These are phyloP conservation scores for Procambarus clarkii DNA, from an alignment of 1,140 invertebrate genomes.

Conservation along the genomic window DNA sequence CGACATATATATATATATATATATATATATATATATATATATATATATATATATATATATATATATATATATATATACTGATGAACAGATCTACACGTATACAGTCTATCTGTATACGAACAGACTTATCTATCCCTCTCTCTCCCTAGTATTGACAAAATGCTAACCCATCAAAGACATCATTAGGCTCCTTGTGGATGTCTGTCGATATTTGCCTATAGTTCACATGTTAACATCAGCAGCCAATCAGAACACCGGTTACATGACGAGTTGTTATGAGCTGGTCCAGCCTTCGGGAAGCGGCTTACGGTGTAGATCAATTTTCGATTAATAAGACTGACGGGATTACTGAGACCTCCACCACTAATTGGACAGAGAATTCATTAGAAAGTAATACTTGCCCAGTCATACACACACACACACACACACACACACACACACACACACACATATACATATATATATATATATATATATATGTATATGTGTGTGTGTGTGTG, in stretches of 20 bases:
- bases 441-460: not conserved
- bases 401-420: not conserved
- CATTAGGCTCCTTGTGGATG: not conserved
- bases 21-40: no score
- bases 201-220: not conserved
- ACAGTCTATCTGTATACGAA: no score
- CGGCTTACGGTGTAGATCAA: slow-evolving; percentile 2
- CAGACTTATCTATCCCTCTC: no score
- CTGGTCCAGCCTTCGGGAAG: not conserved
- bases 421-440: not conserved
- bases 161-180: not conserved
- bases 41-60: no score
- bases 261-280: slow-evolving; percentile 4
- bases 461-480: not conserved
- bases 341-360: slow-evolving; percentile 5
- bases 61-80: no score
- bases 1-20: no score
- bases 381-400: slow-evolving; percentile 8
- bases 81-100: no score
- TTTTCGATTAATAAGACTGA: slow-evolving; percentile 15
- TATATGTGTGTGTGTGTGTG: no score
- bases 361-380: not conserved
- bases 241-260: not conserved
- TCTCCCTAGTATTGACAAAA: not conserved
- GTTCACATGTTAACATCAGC: not conserved